Evolutionary conservation across 2,797 vertebrate species (phyloP), one percentile per base, ranked within the genome.

Genomic region (Silurus aristotelis): DNA sequence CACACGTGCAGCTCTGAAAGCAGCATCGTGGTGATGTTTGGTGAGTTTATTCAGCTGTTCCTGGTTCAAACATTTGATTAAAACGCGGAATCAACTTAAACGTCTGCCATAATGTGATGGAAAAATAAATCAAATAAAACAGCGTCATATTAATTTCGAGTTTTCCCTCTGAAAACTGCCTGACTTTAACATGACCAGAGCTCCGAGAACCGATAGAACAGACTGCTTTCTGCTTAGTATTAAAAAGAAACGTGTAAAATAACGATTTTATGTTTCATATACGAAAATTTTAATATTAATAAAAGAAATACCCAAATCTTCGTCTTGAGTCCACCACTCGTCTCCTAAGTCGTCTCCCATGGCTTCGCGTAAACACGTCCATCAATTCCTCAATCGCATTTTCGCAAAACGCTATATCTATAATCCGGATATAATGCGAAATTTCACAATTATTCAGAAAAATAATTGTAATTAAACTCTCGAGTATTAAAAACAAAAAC

Each of bases 311-410:
- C 89, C 88, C 43, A 60, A 82, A 85, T 87, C 68, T 25, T 84
- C 83, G 8, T 14, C 81, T 12, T 83, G 83, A 19, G 22, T 43
- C 89, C 89, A 90, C 89, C 89, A 90, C 77, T 90, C 89, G 80
- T 90, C 88, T 87, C 86, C 89, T 63, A 90, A 84, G 46, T 88
- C 89, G 68, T 90, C 89, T 83, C 86, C 88, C 89, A 90, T 90
- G 31, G 75, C 80, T 87, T 22, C 56, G 60, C 38, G 76, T 10
- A 48, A 76, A 79, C 1, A 3, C 6, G 0, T 0, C 0, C 6
- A 52, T 66, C 3, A 1, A 55, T 84, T 88, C 87, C 31, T n/a
- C 25, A 27, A 3, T 27, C 38, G 80, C 70, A 87, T 73, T 85
- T 90, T 90, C 88, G 86, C 2, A 52, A 6, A 10, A 46, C 19